Evolutionary conservation across 2,888 invertebrate genomes (phyloP).

Genomic region (Ennomos quercinarius): DNA sequence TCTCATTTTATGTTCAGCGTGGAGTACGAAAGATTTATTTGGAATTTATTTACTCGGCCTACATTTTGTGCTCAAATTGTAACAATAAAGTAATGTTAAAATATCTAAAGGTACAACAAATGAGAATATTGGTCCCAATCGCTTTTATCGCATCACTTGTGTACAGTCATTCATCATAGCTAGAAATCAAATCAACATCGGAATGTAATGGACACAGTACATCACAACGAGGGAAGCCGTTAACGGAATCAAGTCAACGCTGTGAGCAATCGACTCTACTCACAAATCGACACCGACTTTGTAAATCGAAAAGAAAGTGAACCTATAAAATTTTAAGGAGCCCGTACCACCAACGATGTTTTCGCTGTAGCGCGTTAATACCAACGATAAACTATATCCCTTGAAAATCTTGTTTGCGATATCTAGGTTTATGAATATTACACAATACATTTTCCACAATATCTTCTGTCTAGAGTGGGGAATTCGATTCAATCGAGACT

Average conservation of each 20-base stretch:
- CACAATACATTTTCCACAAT: slow-evolving; percentile 24
- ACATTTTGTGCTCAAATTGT: no score
- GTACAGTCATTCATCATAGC: slow-evolving; percentile 52
- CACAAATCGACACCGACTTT: slow-evolving; percentile 21
- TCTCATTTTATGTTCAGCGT: no score
- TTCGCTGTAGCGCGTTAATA: slow-evolving; percentile 22
- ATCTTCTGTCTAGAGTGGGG: slow-evolving; percentile 31
- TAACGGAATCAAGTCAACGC: slow-evolving; percentile 38
- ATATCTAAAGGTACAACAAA: neutral
- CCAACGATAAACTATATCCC: slow-evolving; percentile 23
- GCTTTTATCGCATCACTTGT: slow-evolving; percentile 25
- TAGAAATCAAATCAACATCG: slow-evolving; percentile 56
- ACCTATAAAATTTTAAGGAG: slow-evolving; percentile 19
- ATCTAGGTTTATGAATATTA: slow-evolving; percentile 35
- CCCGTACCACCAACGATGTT: slow-evolving; percentile 22
- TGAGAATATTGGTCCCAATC: neutral
- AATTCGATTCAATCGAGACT: no score
- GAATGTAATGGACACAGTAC: slow-evolving; percentile 51
- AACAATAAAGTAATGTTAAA: no score
- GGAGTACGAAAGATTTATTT: no score
- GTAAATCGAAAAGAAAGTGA: slow-evolving; percentile 18
- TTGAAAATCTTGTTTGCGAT: slow-evolving; percentile 19
- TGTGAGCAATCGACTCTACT: slow-evolving; percentile 30
- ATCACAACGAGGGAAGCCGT: slow-evolving; percentile 35
- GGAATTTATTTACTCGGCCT: no score